A percentile compares a stretch with the other conserved stretches of the same genome.
phyloP scores from a whole-genome alignment of 2,113 vertebrate species.

The Poecilia latipinna region DNA sequence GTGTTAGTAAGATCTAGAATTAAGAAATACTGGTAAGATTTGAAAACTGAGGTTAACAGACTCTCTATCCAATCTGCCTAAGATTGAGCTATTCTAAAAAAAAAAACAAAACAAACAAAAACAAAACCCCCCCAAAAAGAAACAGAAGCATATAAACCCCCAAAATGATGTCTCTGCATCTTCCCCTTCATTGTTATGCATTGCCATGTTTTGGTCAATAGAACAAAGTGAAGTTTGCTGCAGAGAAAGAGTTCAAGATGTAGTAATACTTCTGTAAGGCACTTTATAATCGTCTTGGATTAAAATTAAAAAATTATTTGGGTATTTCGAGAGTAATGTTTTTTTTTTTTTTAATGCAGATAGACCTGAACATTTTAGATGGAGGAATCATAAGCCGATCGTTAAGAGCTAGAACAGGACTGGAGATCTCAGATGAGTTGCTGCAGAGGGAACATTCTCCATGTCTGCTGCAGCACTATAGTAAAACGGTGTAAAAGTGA shows the following conservation, averaged over 20 bases:
- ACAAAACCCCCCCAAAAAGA: too few relatives aligned
- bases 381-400: constrained; percentile 23
- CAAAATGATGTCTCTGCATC: background rate
- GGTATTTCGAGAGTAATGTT: background rate
- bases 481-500: constrained; percentile 69
- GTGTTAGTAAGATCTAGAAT: too few relatives aligned
- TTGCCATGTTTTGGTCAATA: background rate
- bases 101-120: too few relatives aligned
- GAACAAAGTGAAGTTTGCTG: background rate
- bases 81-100: too few relatives aligned
- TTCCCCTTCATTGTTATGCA: background rate
- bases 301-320: background rate
- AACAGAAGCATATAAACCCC: too few relatives aligned
- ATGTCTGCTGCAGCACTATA: constrained; percentile 63
- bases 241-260: background rate
- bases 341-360: constrained; percentile 1
- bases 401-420: constrained; percentile 20
- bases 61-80: too few relatives aligned
- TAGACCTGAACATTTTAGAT: background rate
- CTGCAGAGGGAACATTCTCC: constrained; percentile 45
- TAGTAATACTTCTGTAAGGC: background rate
- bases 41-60: background rate
- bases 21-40: background rate
- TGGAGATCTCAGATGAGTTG: constrained; percentile 44
- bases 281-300: background rate